Evolutionary conservation across 2,113 vertebrate species (phyloP).

Genomic region (Menura novaehollandiae): DNA sequence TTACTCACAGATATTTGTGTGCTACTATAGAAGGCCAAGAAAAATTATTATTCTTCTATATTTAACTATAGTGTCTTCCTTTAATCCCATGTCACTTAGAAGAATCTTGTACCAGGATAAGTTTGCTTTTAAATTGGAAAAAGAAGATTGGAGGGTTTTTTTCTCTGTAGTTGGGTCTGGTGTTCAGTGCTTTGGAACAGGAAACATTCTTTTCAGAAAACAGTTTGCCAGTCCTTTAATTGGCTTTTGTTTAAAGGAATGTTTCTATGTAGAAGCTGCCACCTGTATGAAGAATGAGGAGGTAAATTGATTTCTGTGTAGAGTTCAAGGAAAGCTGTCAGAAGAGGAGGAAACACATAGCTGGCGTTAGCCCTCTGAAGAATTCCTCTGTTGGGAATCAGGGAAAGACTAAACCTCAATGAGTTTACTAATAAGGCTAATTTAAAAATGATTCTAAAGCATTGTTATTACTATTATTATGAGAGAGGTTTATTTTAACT

Average conservation of each 20-base stretch:
- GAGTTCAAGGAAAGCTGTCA: constrained; percentile 13
- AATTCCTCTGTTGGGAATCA: neutral
- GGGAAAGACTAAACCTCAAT: neutral
- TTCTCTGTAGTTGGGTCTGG: neutral
- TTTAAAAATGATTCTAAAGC: constrained; percentile 39
- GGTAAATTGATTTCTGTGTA: constrained; percentile 13
- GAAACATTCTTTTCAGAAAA: constrained; percentile 10
- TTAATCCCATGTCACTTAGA: constrained; percentile 46
- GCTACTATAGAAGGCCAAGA: constrained; percentile 48
- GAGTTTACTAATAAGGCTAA: constrained; percentile 47
- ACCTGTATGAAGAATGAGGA: neutral
- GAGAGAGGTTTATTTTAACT: neutral
- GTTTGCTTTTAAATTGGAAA: neutral
- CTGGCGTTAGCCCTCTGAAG: neutral
- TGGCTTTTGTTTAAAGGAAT: neutral
- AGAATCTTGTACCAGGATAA: neutral
- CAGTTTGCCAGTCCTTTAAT: neutral
- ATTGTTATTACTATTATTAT: constrained; percentile 13
- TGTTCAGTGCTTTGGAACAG: neutral
- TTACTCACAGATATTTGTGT: constrained; percentile 71
- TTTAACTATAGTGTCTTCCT: constrained; percentile 54
- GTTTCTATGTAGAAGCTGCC: neutral
- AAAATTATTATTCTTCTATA: constrained; percentile 69
- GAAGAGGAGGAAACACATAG: neutral
- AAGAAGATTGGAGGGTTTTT: neutral